Percentiles rank a stretch among this genome's conserved stretches.
Conservation (phyloP, 2,797 vertebrate species). For the Sebastes flavidus region DNA sequence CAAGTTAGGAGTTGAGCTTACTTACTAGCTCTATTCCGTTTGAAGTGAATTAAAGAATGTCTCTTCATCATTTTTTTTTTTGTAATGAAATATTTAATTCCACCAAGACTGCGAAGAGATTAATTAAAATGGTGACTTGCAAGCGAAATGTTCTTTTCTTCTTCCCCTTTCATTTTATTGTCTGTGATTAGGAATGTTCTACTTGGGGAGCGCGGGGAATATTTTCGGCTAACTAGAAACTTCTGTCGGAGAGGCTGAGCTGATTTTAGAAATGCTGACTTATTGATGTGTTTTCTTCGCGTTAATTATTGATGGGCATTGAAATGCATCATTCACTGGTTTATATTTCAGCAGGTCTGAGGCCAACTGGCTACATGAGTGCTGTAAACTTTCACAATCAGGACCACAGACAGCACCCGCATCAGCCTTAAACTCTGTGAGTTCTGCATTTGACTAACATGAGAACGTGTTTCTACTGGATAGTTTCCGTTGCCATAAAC, state of each 20-base stretch:
- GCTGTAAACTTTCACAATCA: slow-evolving; percentile 3
- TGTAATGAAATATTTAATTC: slow-evolving; percentile 82
- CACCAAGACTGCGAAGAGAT: slow-evolving; percentile 60
- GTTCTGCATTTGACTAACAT: not conserved
- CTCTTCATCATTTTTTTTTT: slow-evolving; percentile 71
- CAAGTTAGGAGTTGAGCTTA: slow-evolving; percentile 43
- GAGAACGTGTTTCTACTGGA: not conserved
- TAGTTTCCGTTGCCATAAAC: not conserved
- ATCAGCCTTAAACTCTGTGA: not conserved
- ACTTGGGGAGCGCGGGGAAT: slow-evolving; percentile 42
- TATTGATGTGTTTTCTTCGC: slow-evolving; percentile 67
- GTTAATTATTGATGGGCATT: slow-evolving; percentile 58
- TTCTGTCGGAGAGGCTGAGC: slow-evolving; percentile 42
- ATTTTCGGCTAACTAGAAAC: slow-evolving; percentile 47
- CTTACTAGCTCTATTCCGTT: slow-evolving; percentile 73
- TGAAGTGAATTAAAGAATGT: slow-evolving; percentile 79
- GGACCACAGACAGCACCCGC: slow-evolving; percentile 8
- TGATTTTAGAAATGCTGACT: slow-evolving; percentile 64
- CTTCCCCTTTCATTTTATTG: slow-evolving; percentile 53
- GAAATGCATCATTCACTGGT: slow-evolving; percentile 49
- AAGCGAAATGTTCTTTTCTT: slow-evolving; percentile 52
- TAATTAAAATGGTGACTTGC: slow-evolving; percentile 71
- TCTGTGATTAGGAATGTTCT: slow-evolving; percentile 64
- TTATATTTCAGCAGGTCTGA: slow-evolving; percentile 52
- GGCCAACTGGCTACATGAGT: slow-evolving; percentile 11